Percentiles rank a stretch among this genome's conserved stretches.
Evolutionary conservation across 2,113 vertebrate genomes (phyloP).

Genomic region (Alethe castanea): DNA sequence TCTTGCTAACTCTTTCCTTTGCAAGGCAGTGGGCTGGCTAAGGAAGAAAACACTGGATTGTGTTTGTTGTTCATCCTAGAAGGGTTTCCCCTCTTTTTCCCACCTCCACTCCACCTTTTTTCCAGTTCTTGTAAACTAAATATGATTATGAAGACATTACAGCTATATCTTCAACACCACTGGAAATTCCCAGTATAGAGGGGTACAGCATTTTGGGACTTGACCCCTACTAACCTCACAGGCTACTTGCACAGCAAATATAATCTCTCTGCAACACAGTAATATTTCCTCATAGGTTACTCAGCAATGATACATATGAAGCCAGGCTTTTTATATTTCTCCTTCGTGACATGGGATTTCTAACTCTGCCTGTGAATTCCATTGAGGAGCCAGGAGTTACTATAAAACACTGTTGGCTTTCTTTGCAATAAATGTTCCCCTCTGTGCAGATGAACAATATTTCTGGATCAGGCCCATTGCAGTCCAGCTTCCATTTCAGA

Average conservation of each 20-base stretch:
- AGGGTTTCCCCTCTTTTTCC: not conserved
- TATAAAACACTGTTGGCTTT: not conserved
- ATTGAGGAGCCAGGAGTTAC: not conserved
- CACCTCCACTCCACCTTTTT: rapidly evolving
- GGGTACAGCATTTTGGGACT: not conserved
- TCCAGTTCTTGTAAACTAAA: not conserved
- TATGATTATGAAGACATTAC: not conserved
- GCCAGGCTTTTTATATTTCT: not conserved
- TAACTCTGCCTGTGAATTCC: not conserved
- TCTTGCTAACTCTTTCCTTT: not conserved
- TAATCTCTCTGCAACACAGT: not conserved
- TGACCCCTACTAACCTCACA: not conserved
- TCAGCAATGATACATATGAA: not conserved
- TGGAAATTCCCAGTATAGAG: not conserved
- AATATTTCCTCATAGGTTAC: not conserved
- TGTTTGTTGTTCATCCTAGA: not conserved
- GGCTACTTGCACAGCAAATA: not conserved
- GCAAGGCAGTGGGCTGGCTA: not conserved
- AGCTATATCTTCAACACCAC: not conserved
- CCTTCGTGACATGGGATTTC: not conserved
- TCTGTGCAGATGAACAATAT: not conserved
- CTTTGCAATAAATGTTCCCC: not conserved
- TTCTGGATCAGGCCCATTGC: not conserved
- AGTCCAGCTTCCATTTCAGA: not conserved
- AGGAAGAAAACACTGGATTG: not conserved